phyloP scores from a whole-genome alignment of 2,797 vertebrate genomes.

The Hypotaenidia okinawae region DNA sequence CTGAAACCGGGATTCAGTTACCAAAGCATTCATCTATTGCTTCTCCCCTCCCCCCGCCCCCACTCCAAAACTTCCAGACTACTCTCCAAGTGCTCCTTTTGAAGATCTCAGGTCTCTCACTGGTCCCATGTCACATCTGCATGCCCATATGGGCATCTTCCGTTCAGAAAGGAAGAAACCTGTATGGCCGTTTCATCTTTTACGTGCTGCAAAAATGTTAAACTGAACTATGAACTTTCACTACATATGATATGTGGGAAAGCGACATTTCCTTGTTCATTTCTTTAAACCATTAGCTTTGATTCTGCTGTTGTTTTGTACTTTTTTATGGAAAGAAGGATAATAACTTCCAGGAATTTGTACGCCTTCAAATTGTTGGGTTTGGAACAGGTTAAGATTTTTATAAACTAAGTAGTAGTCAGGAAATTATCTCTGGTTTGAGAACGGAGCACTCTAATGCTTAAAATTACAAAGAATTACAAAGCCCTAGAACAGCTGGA shows the following conservation, averaged over 20 bases:
- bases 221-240: neutral
- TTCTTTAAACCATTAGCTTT: neutral
- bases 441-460: neutral
- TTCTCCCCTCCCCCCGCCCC: too few species aligned
- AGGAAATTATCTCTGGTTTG: neutral
- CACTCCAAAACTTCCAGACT: neutral
- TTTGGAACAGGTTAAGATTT: neutral
- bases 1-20: neutral
- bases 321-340: neutral
- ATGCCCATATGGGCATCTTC: neutral
- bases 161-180: neutral
- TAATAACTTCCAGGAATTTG: neutral
- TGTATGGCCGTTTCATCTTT: neutral
- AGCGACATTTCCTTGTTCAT: neutral
- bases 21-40: neutral
- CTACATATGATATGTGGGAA: neutral
- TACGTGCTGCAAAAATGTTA: neutral
- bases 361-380: neutral
- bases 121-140: neutral
- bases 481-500: neutral
- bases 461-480: neutral
- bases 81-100: neutral
- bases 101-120: neutral
- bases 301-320: neutral
- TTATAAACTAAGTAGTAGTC: neutral